Base-by-base conservation (phyloP, 2,113 vertebrate genomes). In the Kobus ellipsiprymnus region DNA sequence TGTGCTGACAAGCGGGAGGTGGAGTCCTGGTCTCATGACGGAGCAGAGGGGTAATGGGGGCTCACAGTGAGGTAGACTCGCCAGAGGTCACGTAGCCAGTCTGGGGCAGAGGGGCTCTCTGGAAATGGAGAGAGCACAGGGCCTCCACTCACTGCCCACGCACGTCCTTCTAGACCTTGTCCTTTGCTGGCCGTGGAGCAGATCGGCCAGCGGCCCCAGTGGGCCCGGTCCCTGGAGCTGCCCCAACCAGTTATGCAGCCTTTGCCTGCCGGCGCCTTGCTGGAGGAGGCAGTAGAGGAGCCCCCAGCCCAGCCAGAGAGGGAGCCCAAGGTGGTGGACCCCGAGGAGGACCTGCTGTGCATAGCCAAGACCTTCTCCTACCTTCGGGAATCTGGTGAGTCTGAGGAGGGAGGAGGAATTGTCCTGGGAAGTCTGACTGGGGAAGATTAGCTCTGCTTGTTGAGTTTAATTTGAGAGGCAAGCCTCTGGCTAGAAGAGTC, bases 341-440 rank as follows among this genome's bases (percentile, higher is more conserved):
- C 99, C 1, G 99, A 99, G 74, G 99, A 99, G 83, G 99, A 99
- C 80, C 99, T 99, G 48, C 98, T 99, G 44, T 99, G 99, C 52
- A 99, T 99, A 87, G 99, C 99, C 94, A 99, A 98, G 97, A 99
- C 99, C 87, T 99, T 99, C 98, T 99, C 99, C 97, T 99, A 99
- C 67, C 99, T 99, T 78, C 99, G 99, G 94, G 99, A 99, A 97
- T 99, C 99, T 54, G 99, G 99, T 99, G 98, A 99, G 99, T 96
- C 87, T 50, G 29, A 88, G 62, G 25, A 40, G 23, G 21, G 7
- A 60, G 12, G 16, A 46, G 83, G 21, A 25, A 17, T 46, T 92
- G 12, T 27, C 54, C 64, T 90, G 44, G 59, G 59, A 57, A 85
- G 62, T 83, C 77, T 57, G 40, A 48, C 60, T 11, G 23, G 29